These are phyloP conservation scores for Stichopus horrens DNA, from an alignment of 53 echinoderm and acorn worm species.

Conservation along the genomic window DNA sequence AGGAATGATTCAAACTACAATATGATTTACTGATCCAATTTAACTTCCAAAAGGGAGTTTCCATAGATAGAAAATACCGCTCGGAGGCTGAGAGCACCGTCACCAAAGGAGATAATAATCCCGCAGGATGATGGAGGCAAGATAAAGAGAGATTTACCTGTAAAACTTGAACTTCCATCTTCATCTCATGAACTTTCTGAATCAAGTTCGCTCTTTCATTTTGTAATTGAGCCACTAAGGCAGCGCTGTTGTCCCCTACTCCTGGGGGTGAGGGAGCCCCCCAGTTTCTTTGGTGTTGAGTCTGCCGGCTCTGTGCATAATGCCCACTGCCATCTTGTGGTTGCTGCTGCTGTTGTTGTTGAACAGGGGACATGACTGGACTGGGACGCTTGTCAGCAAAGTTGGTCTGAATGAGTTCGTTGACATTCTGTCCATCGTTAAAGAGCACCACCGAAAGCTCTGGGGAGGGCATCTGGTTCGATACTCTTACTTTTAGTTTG, in stretches of 20 bases:
- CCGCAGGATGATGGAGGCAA: too few species aligned
- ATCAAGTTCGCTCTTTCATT: conserved; percentile 57
- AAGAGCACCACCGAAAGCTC: conserved; percentile 28
- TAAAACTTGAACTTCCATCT: conserved; percentile 32
- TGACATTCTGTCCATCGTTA: conserved; percentile 29
- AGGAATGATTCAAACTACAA: too few species aligned
- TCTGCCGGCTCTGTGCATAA: not conserved
- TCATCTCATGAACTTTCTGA: conserved; percentile 49
- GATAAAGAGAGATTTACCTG: conserved; percentile 4
- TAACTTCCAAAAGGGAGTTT: too few species aligned
- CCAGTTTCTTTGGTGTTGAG: conserved; percentile 30
- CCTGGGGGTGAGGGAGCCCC: not conserved
- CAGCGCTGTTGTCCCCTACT: not conserved
- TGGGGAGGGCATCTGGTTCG: not conserved
- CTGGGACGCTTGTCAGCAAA: conserved; percentile 37
- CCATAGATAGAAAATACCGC: not conserved
- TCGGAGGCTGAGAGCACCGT: too few species aligned
- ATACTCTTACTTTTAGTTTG: conserved; percentile 25
- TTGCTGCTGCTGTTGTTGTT: conserved; percentile 12
- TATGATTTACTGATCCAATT: too few species aligned
- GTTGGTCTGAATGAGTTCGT: conserved; percentile 23
- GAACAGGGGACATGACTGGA: conserved; percentile 31
- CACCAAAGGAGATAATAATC: too few species aligned
- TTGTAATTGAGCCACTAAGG: conserved; percentile 29
- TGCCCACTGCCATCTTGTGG: conserved; percentile 2